Conservation (phyloP, 2,797 vertebrate genomes). For the Macroramphosus scolopax region DNA sequence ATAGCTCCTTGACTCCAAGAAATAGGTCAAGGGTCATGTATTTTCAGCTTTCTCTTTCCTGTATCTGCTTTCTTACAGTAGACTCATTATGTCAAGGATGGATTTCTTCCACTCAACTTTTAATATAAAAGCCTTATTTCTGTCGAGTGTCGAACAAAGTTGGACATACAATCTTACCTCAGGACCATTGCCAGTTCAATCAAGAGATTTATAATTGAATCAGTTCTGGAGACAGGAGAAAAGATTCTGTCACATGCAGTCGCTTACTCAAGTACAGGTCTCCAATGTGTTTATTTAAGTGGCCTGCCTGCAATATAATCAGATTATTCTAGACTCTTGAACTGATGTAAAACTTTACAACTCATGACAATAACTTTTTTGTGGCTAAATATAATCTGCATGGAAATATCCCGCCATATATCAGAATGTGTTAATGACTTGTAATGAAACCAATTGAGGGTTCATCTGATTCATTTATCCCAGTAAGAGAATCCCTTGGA, state of each 20-base stretch:
- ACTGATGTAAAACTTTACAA: background rate
- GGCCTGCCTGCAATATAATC: too few species aligned
- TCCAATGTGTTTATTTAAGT: too few species aligned
- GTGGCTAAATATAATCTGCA: too few species aligned
- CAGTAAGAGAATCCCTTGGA: slow-evolving; percentile 38
- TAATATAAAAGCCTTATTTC: background rate
- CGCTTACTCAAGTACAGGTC: too few species aligned
- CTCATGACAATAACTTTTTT: too few species aligned
- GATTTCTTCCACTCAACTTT: background rate
- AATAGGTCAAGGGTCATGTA: slow-evolving; percentile 33
- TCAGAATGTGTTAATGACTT: slow-evolving; percentile 22
- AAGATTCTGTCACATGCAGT: too few species aligned
- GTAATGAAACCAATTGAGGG: slow-evolving; percentile 23
- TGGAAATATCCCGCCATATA: slow-evolving; percentile 12
- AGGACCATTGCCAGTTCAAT: too few species aligned
- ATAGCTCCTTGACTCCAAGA: slow-evolving; percentile 14
- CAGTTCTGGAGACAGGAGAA: too few species aligned
- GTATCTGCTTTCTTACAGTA: background rate
- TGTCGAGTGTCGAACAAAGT: too few species aligned
- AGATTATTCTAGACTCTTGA: too few species aligned
- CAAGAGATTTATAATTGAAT: too few species aligned
- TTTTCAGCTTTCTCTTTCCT: slow-evolving; percentile 7
- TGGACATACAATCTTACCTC: too few species aligned
- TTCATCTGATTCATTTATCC: slow-evolving; percentile 39
- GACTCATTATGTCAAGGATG: background rate